Evolutionary conservation across 2,113 vertebrate genomes (phyloP).

Genomic region (Typhlomys cinereus): DNA sequence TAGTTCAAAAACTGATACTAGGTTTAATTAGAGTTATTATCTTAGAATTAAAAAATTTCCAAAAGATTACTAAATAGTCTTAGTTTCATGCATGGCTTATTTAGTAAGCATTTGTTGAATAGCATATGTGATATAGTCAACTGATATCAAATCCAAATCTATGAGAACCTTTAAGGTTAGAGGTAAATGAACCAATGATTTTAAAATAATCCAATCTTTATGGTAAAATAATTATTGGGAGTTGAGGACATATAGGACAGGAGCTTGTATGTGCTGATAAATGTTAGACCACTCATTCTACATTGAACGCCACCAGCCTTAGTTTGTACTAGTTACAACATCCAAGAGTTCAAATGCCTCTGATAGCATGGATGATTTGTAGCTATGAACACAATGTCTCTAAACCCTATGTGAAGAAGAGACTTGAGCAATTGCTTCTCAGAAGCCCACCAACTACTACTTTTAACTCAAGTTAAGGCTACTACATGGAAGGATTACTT

Average conservation of each 20-base stretch:
- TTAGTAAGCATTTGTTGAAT: conserved; percentile 9
- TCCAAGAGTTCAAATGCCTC: neutral
- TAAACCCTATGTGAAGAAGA: neutral
- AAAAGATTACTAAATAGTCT: neutral
- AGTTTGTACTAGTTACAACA: neutral
- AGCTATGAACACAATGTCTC: neutral
- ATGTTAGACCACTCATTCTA: neutral
- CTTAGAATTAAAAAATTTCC: neutral
- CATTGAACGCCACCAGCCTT: too few relatives aligned
- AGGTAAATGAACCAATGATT: neutral
- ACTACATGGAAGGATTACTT: neutral
- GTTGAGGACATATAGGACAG: neutral
- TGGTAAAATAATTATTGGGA: neutral
- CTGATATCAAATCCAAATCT: neutral
- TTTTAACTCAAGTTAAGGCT: neutral
- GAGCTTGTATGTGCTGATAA: neutral
- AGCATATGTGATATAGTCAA: neutral
- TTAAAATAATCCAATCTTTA: neutral
- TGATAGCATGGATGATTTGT: neutral
- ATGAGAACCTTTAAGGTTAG: neutral
- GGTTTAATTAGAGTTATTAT: conserved; percentile 14
- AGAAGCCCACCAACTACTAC: neutral
- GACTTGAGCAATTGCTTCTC: neutral
- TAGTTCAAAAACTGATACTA: neutral
- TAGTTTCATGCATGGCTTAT: neutral